Evolutionary conservation across 2,888 invertebrate genomes (phyloP), one percentile per base, ranked within the genome.

Genomic region (Dolichomitus sp.): DNA sequence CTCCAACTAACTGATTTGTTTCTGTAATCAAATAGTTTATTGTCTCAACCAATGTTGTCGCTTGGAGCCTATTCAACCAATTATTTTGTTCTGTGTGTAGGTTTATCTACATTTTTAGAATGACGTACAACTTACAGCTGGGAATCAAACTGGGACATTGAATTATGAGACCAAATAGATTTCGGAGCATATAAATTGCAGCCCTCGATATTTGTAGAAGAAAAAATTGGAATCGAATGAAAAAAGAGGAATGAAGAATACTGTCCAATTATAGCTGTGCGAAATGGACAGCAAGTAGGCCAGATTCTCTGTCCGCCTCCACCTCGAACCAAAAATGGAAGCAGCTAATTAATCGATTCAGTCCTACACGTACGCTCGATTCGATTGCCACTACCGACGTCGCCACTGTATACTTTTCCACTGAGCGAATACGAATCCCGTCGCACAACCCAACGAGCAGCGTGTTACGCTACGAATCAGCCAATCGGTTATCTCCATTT

Each of bases 321-420:
- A 12, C 14, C 37, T 33, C 23, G 42, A 59, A 61, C 77, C 57
- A 50, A 79, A 79, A 79, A 66, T 70, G 59, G 70, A 70, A 66
- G 57, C 48, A 75, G 57, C 75, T 82, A 82, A 82, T 82, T 74
- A 82, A 78, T 82, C 74, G 78, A 74, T 87, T 81, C 86, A 78
- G 73, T 59, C 61, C 76, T 84, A 83, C 81, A 85, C 88, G 83
- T 83, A 85, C 87, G 78, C 74, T 73, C 80, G 59, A 72, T 79
- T 76, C 82, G 74, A 83, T 78, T 75, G 83, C 83, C 78, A 78
- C 78, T 59, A 65, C 52, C 45, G 5, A n/a, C 27, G 19, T 50
- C 40, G 63, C n/a, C 45, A 17, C 45, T 33, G 54, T 74, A 68
- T 69, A 66, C 69, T 45, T 27, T 61, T 27, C 30, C 59, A 61